Base-by-base conservation (phyloP, 2,888 invertebrate genomes). In the Lottia scabra region DNA sequence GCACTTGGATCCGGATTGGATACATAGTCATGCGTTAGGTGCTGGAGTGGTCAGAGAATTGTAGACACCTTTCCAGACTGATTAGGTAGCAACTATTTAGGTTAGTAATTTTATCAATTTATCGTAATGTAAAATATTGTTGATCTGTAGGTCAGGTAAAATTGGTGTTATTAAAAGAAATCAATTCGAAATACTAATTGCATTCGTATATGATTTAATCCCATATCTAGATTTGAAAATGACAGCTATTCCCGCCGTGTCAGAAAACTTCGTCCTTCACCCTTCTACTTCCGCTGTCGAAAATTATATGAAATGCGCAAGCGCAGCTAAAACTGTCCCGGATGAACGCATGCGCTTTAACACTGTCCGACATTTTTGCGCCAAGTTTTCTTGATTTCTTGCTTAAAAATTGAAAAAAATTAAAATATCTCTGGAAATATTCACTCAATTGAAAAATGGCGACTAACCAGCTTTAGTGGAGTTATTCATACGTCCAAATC, bases 301-400 rank as follows among this genome's bases (percentile, higher is more conserved):
- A 67, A 38, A 27, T 70, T 63, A n/a, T 64, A 63, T 45, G 23
- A 38, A 71, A 63, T 79, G 76, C 83, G 81, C 81, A 75, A 78
- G 80, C 83, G 75, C 78, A 72, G 12, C 67, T 45, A 64, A 27
- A 62, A 75, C 72, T 67, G 68, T 73, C 81, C 82, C 81, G 82
- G 79, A 83, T 81, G 65, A 68, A 75, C 80, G 85, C 87, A 85
- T 82, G 87, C 85, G 85, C 82, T 80, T n/a, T 71, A 48, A 30
- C 48, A 64, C 72, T 74, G 81, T 83, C 85, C 80, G 85, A 85
- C 86, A 86, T 86, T 84, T 56, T 87, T 87, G 85, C 86, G 87
- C 87, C 86, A 87, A 87, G 83, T 83, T 83, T 80, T 68, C 70
- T 68, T 56, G 67, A 67, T 75, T 56, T 56, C 64, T 71, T 66